A percentile compares a stretch with the other conserved stretches of the same genome.
Conservation (phyloP, 2,797 vertebrate genomes). For the Characodon lateralis region DNA sequence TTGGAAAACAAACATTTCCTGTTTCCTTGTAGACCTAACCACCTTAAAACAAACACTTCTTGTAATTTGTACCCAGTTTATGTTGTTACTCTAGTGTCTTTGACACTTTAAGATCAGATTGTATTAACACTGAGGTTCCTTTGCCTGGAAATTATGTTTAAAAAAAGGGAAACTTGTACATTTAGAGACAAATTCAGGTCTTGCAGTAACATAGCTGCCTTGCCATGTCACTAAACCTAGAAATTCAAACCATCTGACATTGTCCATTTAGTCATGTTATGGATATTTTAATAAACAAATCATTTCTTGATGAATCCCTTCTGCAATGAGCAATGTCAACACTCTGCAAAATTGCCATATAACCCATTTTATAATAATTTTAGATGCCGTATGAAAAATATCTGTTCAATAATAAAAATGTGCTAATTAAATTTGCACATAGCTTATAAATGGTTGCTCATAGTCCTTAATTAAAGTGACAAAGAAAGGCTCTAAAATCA, state of each 20-base stretch:
- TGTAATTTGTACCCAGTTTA: neutral
- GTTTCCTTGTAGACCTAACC: neutral
- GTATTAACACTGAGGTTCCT: neutral
- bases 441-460: slow-evolving; percentile 52
- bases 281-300: neutral
- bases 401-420: slow-evolving; percentile 28
- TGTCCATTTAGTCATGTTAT: neutral
- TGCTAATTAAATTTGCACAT: slow-evolving; percentile 44
- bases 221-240: neutral
- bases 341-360: neutral
- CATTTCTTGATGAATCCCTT: no score
- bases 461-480: slow-evolving; percentile 55
- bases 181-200: neutral
- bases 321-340: no score
- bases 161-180: neutral
- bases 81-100: neutral
- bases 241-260: neutral
- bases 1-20: slow-evolving; percentile 21
- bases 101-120: neutral
- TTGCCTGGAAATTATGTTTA: neutral
- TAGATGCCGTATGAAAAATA: neutral
- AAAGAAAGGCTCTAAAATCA: slow-evolving; percentile 50
- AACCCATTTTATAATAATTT: neutral
- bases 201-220: neutral
- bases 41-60: neutral